Evolutionary conservation across 35 echinoderm and acorn worm species (phyloP).

Genomic region (Apostichopus japonicus): DNA sequence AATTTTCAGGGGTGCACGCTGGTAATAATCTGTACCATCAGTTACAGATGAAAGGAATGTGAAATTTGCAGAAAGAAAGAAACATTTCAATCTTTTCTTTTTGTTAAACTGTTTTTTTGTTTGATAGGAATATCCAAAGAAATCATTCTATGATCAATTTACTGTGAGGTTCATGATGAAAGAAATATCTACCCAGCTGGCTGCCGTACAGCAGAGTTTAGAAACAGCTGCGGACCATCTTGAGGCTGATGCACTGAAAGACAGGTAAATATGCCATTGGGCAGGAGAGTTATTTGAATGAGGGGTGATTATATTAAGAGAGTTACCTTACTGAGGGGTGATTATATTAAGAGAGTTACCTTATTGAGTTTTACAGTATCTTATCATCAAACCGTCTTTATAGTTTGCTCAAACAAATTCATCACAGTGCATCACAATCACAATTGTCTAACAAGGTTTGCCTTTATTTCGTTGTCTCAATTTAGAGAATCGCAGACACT

Average conservation of each 20-base stretch:
- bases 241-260: slow-evolving; percentile 77
- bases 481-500: slow-evolving; percentile 42
- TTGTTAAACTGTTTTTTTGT: neutral
- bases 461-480: neutral
- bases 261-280: slow-evolving; percentile 57
- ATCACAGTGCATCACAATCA: too few species aligned
- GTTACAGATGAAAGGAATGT: neutral
- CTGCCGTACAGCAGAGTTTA: slow-evolving; percentile 49
- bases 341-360: too few species aligned
- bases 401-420: too few species aligned
- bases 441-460: too few species aligned
- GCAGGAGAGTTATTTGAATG: too few species aligned
- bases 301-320: too few species aligned
- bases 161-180: slow-evolving; percentile 83
- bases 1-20: too few species aligned
- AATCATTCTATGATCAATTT: slow-evolving; percentile 88
- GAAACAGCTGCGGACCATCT: slow-evolving; percentile 77
- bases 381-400: too few species aligned
- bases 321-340: too few species aligned
- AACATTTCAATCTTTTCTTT: neutral
- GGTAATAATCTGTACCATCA: too few species aligned
- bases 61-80: neutral
- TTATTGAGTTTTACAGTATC: too few species aligned
- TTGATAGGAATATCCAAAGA: slow-evolving; percentile 81
- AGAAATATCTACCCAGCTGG: slow-evolving; percentile 75